These are phyloP conservation scores for Catharus ustulatus DNA, from an alignment of 2,797 vertebrate genomes.

Conservation along the genomic window DNA sequence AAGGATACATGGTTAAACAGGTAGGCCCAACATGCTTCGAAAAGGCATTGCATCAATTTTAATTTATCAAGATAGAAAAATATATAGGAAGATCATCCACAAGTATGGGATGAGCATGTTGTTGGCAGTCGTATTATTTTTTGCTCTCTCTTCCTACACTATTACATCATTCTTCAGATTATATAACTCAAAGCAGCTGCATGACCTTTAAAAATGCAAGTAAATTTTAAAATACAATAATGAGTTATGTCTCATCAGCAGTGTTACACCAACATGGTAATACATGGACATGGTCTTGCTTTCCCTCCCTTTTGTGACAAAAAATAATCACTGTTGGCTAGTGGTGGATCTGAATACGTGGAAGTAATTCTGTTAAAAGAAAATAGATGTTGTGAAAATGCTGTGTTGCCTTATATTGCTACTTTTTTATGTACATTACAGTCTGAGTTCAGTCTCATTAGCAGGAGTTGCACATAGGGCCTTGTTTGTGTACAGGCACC, in stretches of 20 bases:
- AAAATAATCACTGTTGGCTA: not conserved
- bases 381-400: not conserved
- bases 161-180: not conserved
- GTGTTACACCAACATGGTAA: not conserved
- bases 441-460: not conserved
- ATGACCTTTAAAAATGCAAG: conserved; percentile 24
- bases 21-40: not conserved
- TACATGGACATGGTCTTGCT: not conserved
- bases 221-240: not conserved
- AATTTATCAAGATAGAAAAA: not conserved
- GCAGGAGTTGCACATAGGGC: not conserved
- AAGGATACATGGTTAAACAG: not conserved
- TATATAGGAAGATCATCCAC: not conserved
- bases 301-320: not conserved
- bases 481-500: not conserved
- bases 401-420: not conserved
- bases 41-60: not conserved
- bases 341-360: not conserved
- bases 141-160: not conserved
- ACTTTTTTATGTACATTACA: not conserved
- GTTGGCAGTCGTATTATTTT: not conserved
- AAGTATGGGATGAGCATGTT: not conserved
- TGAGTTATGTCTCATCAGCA: not conserved
- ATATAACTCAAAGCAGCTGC: not conserved
- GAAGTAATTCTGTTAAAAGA: not conserved